Conservation (phyloP, 2,113 vertebrate genomes). For the Sturnira hondurensis region DNA sequence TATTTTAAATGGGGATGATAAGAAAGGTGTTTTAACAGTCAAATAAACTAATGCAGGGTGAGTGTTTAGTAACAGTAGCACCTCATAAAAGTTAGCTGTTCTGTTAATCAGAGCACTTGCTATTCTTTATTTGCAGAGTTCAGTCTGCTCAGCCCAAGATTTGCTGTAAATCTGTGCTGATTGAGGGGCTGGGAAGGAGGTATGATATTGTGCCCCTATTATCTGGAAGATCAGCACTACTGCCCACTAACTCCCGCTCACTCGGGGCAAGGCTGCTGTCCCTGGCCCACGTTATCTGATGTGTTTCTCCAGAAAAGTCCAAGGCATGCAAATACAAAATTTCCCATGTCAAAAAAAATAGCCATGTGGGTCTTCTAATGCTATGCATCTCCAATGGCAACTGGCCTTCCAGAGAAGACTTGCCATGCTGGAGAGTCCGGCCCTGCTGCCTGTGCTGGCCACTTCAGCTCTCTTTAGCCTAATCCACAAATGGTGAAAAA, state of each 20-base stretch:
- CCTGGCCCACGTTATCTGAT: not conserved
- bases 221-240: not conserved
- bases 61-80: not conserved
- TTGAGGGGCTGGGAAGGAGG: not conserved
- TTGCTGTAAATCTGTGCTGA: not conserved
- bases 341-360: not conserved
- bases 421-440: not conserved
- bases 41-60: not conserved
- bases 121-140: not conserved
- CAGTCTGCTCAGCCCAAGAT: not conserved
- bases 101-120: not conserved
- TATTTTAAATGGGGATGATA: not conserved
- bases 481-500: not conserved
- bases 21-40: not conserved
- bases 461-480: not conserved
- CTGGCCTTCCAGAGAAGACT: not conserved
- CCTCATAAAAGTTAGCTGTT: not conserved
- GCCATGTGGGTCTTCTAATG: not conserved
- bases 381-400: not conserved
- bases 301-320: not conserved
- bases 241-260: no score
- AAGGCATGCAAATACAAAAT: not conserved
- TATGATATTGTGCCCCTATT: not conserved
- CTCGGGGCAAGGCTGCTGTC: accelerated
- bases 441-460: not conserved